These are phyloP conservation scores for Cryptoprocta ferox DNA, from an alignment of 2,797 vertebrate species.

Conservation along the genomic window DNA sequence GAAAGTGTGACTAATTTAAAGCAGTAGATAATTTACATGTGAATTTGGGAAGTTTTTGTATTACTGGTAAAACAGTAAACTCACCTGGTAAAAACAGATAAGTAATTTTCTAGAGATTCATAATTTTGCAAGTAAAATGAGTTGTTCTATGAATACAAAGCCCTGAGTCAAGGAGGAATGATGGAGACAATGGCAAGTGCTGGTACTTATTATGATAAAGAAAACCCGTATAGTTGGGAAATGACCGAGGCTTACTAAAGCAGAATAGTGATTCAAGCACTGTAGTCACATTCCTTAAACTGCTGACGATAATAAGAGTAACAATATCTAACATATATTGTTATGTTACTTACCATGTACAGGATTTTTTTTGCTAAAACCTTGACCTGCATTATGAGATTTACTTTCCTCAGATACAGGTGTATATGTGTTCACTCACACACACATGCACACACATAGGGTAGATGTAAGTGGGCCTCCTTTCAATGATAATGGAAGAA, in stretches of 20 bases:
- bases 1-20: conserved; percentile 6
- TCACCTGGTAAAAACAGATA: background rate
- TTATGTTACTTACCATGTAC: background rate
- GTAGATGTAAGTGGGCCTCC: background rate
- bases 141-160: background rate
- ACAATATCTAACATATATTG: background rate
- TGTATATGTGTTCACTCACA: background rate
- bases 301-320: background rate
- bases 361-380: background rate
- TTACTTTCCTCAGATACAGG: background rate
- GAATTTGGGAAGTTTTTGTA: background rate
- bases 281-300: background rate
- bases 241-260: background rate
- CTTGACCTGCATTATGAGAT: background rate
- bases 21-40: background rate
- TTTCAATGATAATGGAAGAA: background rate
- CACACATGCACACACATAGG: fast-evolving
- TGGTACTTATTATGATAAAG: background rate
- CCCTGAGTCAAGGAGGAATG: background rate
- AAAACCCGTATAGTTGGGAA: background rate
- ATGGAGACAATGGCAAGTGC: background rate
- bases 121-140: conserved; percentile 11
- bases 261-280: background rate
- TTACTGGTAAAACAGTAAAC: too few species aligned
- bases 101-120: background rate